Evolutionary conservation across 2,888 invertebrate species (phyloP), one percentile per base, ranked within the genome.

Genomic region (Laspeyria flexula): DNA sequence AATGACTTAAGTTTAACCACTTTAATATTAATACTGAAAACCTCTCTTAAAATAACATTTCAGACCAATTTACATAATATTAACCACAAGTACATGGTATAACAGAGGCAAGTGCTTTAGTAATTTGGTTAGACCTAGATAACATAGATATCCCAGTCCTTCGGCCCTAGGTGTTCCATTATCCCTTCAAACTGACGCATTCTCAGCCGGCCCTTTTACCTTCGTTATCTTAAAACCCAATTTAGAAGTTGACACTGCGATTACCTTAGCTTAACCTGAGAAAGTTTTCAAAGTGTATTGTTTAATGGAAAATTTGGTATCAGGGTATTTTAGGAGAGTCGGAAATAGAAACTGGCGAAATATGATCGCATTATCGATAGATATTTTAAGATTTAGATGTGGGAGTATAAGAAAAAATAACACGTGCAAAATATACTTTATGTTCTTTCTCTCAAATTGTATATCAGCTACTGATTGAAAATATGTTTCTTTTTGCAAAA

Each of bases 171-270:
- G 30, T 23, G 21, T 41, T 35, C 25, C 30, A 54, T 60, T 63
- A 63, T 37, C 48, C 55, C 45, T 55, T 51, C 29, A 34, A 53
- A 63, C 43, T 63, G 48, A 41, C 12, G 7, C 49, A 50, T 51
- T 53, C 49, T 25, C 9, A 51, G 37, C 9, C 53, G 16, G 21
- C 11, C 46, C 33, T 35, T 55, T 61, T 27, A 11, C 21, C 53
- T 55, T 38, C 37, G 39, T 56, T 56, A 62, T 42, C 51, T 62
- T 49, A 34, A 51, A 55, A 60, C 47, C 42, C 34, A 51, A 65
- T 62, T 69, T 48, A 13, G 13, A 29, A 52, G 39, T 44, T 43
- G 38, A 42, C 48, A 29, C 43, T 45, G 29, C 50, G 50, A 45
- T 62, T 55, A 59, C 40, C 49, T 43, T 27, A 34, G 38, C 38